Evolutionary conservation across 2,888 invertebrate genomes (phyloP).

Genomic region (Andrena bucephala): DNA sequence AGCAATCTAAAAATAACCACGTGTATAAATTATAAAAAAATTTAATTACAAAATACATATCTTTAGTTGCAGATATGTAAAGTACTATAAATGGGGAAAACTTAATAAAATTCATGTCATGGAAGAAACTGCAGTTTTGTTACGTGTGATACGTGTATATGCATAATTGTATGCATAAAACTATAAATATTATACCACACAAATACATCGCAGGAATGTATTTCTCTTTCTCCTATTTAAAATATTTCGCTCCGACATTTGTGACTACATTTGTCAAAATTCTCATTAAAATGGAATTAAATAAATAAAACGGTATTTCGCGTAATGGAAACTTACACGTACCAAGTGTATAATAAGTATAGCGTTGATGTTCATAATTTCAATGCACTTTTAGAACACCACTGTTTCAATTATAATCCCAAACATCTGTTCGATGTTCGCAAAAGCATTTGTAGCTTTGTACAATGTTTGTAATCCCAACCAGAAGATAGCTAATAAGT

Average conservation of each 20-base stretch:
- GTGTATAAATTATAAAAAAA: conserved; percentile 27
- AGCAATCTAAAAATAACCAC: conserved; percentile 26
- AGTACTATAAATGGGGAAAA: conserved; percentile 12
- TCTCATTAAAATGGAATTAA: conserved; percentile 3
- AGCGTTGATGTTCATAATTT: conserved; percentile 8
- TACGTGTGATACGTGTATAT: conserved; percentile 13
- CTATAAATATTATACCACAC: conserved; percentile 9
- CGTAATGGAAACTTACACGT: conserved; percentile 11
- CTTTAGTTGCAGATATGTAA: conserved; percentile 9
- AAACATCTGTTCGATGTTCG: neutral
- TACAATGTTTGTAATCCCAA: neutral
- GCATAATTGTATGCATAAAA: conserved; percentile 15
- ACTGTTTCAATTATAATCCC: conserved; percentile 5
- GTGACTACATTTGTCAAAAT: conserved; percentile 4
- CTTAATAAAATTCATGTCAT: conserved; percentile 30
- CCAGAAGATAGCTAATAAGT: neutral
- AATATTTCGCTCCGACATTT: conserved; percentile 17
- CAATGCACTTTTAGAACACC: conserved; percentile 23
- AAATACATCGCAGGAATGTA: conserved; percentile 51
- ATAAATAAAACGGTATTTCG: conserved; percentile 38
- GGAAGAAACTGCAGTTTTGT: conserved; percentile 35
- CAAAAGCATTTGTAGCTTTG: conserved; percentile 12
- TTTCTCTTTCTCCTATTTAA: conserved; percentile 18
- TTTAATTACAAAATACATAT: conserved; percentile 14
- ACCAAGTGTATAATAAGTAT: conserved; percentile 27